Evolutionary conservation across 2,888 invertebrate species (phyloP).

Genomic region (Lasioglossum leucozonium): DNA sequence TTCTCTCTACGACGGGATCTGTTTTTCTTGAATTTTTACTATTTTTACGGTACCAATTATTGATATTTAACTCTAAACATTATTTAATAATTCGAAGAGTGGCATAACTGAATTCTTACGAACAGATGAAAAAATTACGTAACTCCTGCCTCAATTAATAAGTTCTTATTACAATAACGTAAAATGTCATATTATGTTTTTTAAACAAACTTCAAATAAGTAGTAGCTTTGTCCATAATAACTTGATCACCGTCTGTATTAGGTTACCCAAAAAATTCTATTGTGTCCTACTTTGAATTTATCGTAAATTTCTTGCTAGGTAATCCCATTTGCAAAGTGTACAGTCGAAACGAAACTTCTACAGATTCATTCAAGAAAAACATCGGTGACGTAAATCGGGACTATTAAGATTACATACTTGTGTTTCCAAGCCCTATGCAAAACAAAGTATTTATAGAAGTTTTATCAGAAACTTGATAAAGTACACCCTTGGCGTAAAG

Average conservation of each 20-base stretch:
- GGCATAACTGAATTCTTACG: no score
- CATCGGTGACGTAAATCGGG: constrained; percentile 1
- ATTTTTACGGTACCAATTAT: neutral
- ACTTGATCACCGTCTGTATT: no score
- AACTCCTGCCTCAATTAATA: neutral
- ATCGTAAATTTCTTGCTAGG: no score
- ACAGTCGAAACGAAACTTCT: neutral
- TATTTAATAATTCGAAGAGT: neutral
- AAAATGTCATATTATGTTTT: no score
- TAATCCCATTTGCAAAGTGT: neutral
- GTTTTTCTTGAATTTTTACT: neutral
- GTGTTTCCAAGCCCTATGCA: constrained; percentile 25
- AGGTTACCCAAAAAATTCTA: no score
- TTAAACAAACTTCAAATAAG: no score
- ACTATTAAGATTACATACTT: neutral
- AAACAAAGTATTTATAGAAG: constrained; percentile 45
- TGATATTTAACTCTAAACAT: neutral
- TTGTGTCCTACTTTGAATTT: neutral
- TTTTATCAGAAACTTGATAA: constrained; percentile 30
- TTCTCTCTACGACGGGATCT: neutral
- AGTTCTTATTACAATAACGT: neutral
- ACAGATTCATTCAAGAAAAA: constrained; percentile 6
- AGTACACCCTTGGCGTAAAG: constrained; percentile 42
- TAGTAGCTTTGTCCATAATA: neutral
- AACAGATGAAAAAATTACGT: neutral